Evolutionary conservation across 2,888 invertebrate genomes (phyloP).

Genomic region (Erebia ligea): DNA sequence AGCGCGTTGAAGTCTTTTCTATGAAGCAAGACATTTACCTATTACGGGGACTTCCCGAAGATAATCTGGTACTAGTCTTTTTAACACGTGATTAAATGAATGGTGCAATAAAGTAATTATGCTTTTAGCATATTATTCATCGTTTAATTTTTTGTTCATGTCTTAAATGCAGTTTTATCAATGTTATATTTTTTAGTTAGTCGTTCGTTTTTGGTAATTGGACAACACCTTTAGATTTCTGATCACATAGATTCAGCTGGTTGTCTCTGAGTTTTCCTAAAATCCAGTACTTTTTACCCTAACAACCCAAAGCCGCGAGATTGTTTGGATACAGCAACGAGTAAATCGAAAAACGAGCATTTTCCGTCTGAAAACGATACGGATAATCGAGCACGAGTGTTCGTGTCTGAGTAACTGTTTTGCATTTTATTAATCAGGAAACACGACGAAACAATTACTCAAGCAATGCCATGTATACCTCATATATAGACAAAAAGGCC

Average conservation of each 20-base stretch:
- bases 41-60: too few relatives aligned
- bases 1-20: conserved; percentile 22
- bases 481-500: background rate
- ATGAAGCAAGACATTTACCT: background rate
- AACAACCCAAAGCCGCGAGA: background rate
- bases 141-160: too few relatives aligned
- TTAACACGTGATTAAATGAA: too few relatives aligned
- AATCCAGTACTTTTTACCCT: background rate
- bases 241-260: too few relatives aligned
- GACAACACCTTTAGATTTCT: too few relatives aligned
- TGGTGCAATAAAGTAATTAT: too few relatives aligned
- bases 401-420: conserved; percentile 3
- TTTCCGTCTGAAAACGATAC: background rate
- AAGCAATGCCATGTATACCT: background rate
- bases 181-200: too few relatives aligned
- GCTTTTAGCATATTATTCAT: too few relatives aligned
- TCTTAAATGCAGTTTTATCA: too few relatives aligned
- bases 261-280: background rate
- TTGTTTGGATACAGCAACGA: background rate
- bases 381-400: conserved; percentile 3
- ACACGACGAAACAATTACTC: conserved; percentile 2
- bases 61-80: too few relatives aligned
- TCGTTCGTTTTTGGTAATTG: too few relatives aligned
- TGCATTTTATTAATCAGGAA: conserved; percentile 8
- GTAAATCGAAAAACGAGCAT: background rate